These are phyloP conservation scores for Buathra laborator DNA, from an alignment of 2,888 invertebrate genomes.

Conservation along the genomic window DNA sequence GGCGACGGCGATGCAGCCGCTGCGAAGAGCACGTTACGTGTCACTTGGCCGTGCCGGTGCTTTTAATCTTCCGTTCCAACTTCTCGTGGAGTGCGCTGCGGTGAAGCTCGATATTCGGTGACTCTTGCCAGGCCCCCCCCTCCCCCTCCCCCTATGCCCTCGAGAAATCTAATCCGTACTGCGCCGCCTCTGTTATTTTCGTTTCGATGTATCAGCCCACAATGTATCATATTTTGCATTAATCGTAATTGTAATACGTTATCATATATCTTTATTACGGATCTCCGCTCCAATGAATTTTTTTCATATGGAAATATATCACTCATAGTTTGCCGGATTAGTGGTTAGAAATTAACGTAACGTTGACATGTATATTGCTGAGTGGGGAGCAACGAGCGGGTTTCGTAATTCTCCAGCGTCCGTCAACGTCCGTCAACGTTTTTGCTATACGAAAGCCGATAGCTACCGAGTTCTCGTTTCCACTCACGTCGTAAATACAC, in stretches of 20 bases:
- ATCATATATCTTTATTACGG: background rate
- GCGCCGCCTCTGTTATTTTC: background rate
- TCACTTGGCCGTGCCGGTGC: constrained; percentile 66
- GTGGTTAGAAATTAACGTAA: background rate
- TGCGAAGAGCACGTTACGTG: constrained; percentile 66
- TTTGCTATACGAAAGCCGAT: constrained; percentile 58
- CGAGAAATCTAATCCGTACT: constrained; percentile 17
- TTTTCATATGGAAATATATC: background rate
- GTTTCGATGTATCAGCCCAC: background rate
- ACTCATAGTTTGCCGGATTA: background rate
- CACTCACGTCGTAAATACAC: constrained; percentile 49
- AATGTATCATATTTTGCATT: background rate
- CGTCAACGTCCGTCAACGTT: constrained; percentile 54
- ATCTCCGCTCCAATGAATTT: background rate
- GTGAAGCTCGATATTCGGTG: constrained; percentile 42
- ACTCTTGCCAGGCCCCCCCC: background rate
- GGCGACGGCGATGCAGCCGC: constrained; percentile 51
- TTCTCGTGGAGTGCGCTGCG: constrained; percentile 51
- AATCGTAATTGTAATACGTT: background rate
- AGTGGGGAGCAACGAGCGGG: background rate
- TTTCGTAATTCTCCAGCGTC: constrained; percentile 51
- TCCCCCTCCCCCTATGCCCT: background rate
- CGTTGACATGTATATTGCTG: background rate
- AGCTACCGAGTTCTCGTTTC: constrained; percentile 15
- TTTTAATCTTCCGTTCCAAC: constrained; percentile 64